Percentiles rank a stretch among this genome's conserved stretches.
These are phyloP conservation scores for Harpagoxenus sublaevis DNA, from an alignment of 2,888 invertebrate genomes.

Conservation along the genomic window DNA sequence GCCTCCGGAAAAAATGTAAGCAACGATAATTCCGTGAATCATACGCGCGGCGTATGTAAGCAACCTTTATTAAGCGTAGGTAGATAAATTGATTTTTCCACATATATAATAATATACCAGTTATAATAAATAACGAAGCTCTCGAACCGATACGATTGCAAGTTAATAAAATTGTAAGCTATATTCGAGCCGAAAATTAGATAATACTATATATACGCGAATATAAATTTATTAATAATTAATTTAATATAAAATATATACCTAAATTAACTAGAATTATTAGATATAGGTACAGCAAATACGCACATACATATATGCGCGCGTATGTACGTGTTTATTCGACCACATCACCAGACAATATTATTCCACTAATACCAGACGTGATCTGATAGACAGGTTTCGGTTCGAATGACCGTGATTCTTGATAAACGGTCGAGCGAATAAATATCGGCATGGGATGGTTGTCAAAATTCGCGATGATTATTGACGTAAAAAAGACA, in stretches of 20 bases:
- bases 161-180: conserved; percentile 20
- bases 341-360: not conserved
- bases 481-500: conserved; percentile 12
- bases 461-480: conserved; percentile 19
- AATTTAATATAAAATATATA: not conserved
- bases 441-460: not conserved
- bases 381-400: conserved; percentile 6
- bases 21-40: conserved; percentile 60
- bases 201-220: not conserved
- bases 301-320: not conserved
- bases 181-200: not conserved
- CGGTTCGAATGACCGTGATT: not conserved
- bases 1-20: conserved; percentile 44
- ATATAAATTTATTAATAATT: not conserved
- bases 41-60: conserved; percentile 34
- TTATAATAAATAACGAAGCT: not conserved
- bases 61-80: conserved; percentile 21
- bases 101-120: not conserved
- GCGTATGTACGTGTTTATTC: too few relatives aligned
- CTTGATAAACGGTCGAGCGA: not conserved
- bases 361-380: not conserved
- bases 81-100: conserved; percentile 16
- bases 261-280: not conserved
- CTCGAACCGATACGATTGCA: not conserved
- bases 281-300: not conserved